These are phyloP conservation scores for Erethizon dorsatum DNA, from an alignment of 2,797 vertebrate species.

Conservation along the genomic window DNA sequence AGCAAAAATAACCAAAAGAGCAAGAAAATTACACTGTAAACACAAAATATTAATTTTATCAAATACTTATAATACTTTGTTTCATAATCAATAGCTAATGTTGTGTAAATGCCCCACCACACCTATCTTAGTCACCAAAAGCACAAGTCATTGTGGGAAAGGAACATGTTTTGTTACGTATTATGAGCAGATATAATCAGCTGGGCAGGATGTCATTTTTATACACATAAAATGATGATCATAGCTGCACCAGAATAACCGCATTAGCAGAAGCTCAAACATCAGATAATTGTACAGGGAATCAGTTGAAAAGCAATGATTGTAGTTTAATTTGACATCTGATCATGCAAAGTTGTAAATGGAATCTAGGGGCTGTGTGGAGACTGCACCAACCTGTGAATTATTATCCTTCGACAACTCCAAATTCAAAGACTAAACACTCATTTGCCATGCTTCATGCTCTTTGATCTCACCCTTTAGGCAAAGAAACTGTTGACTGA, in stretches of 20 bases:
- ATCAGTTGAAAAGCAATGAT: conserved; percentile 1
- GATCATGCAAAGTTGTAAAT: background rate
- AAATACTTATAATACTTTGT: background rate
- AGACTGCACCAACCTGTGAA: conserved; percentile 36
- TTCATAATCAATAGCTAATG: background rate
- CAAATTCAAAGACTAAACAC: conserved; percentile 66
- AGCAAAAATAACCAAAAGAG: conserved; percentile 17
- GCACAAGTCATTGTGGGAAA: background rate
- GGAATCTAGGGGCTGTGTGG: background rate
- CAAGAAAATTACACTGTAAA: background rate
- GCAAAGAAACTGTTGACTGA: conserved; percentile 74
- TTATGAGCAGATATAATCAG: background rate
- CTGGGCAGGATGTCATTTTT: background rate
- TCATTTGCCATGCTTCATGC: conserved; percentile 71
- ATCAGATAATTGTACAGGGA: conserved; percentile 15
- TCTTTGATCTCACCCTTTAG: conserved; percentile 64
- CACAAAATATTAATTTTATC: background rate
- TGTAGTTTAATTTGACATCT: conserved; percentile 65
- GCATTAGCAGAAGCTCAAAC: conserved; percentile 26
- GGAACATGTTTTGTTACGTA: background rate
- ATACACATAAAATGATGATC: conserved; percentile 31
- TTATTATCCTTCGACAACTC: conserved; percentile 53
- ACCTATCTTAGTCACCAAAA: background rate
- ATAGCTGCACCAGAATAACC: background rate
- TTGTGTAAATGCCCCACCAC: background rate